Evolutionary conservation across 2,797 vertebrate genomes (phyloP).

Genomic region (Intellagama lesueurii): DNA sequence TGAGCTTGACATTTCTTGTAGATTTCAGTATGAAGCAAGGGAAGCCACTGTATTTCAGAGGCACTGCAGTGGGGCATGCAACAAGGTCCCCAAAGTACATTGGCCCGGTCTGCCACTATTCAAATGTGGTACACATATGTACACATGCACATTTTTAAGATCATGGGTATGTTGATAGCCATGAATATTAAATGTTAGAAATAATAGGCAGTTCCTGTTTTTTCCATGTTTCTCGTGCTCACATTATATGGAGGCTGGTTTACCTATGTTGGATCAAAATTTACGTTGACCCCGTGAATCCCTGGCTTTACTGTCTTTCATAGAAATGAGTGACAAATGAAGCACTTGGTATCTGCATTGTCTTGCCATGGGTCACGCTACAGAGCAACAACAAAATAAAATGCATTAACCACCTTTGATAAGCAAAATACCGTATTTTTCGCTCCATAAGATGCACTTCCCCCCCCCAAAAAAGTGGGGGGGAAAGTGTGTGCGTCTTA

Average conservation of each 20-base stretch:
- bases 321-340: not conserved
- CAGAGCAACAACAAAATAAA: not conserved
- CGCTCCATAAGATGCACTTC: too few relatives aligned
- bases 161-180: not conserved
- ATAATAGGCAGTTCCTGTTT: too few relatives aligned
- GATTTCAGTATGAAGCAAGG: too few relatives aligned
- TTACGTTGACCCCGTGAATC: not conserved
- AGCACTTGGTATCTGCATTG: not conserved
- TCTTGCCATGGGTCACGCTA: not conserved
- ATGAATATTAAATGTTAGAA: not conserved
- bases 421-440: slow-evolving; percentile 3
- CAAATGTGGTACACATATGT: not conserved
- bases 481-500: too few relatives aligned
- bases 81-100: not conserved
- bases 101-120: not conserved
- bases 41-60: not conserved
- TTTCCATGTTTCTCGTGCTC: too few relatives aligned
- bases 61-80: not conserved
- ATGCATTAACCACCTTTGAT: not conserved
- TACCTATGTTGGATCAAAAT: not conserved
- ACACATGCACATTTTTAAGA: not conserved
- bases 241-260: not conserved
- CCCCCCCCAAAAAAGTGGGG: too few relatives aligned
- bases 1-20: too few relatives aligned
- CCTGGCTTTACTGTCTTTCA: not conserved